Base-by-base conservation (phyloP, 1,140 invertebrate genomes). In the Pseudomyrmex cubaensis region DNA sequence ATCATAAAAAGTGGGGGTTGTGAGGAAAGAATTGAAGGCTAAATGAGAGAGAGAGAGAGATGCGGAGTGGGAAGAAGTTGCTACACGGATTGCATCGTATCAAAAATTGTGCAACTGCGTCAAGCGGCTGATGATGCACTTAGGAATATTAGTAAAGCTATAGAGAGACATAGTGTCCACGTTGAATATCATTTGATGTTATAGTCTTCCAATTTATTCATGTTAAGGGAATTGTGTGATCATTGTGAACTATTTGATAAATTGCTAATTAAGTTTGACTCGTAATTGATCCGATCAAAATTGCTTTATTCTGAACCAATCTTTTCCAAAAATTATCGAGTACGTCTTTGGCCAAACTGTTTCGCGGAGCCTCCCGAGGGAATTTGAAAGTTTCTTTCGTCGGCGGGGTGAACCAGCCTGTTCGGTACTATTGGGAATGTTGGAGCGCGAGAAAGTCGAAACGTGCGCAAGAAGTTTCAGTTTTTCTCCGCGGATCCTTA, bases 131-230 rank as follows among this genome's bases (percentile, higher is more conserved):
- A 92, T 90, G 90, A 92, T 92, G 91, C 91, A 92, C 91, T 92
- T 92, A 92, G 91, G 87, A 89, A 92, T 92, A 92, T 92, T 92
- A 92, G 90, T 91, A 92, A 90, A 92, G 88, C 86, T 67, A 88
- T 88, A 66, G 88, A 86, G 86, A 44, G 57, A 25, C 15, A 10
- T 44, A 17, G 50, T 75, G 85, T 84, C 80, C 74, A 87, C 67
- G 48, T 12, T 59, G 66, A 59, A 22, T 35, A 35, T 35, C 54
- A 35, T 80, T 72, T 61, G 44, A 70, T 22, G 64, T 78, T 70
- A 8, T 20, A 20, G 46, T 22, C 22, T n/a, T 78, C 9, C 20
- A 70, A 64, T 61, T 7, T 44, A 78, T 78, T 78, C 52, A 69
- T 70, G 72, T 80, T 80, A 54, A 80, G 20, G 25, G 10, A 20